These are phyloP conservation scores for Botrylloides violaceus DNA, from an alignment of 23 tunicate species.

Conservation along the genomic window DNA sequence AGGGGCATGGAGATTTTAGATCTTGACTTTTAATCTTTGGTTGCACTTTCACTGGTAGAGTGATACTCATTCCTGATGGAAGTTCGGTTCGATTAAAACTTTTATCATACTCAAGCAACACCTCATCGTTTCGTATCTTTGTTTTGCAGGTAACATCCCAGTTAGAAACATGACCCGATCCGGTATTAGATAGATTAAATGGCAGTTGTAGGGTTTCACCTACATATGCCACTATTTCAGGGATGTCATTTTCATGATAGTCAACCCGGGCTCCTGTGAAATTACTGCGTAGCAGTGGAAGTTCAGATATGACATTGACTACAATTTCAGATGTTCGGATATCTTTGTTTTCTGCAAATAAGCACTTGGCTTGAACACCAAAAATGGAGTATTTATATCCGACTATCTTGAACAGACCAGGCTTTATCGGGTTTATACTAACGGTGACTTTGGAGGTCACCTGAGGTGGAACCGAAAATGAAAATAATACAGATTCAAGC, in stretches of 20 bases:
- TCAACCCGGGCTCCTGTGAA: neutral
- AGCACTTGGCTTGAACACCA: slow-evolving; percentile 44
- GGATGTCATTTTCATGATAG: neutral
- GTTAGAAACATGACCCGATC: neutral
- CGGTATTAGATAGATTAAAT: slow-evolving; percentile 1
- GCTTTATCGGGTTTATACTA: slow-evolving; percentile 25
- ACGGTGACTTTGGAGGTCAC: slow-evolving; percentile 19
- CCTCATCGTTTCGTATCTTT: neutral
- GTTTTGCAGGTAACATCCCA: slow-evolving; percentile 6
- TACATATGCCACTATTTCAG: neutral
- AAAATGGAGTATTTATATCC: slow-evolving; percentile 49
- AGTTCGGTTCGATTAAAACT: neutral
- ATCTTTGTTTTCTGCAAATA: slow-evolving; percentile 36
- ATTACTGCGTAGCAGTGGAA: slow-evolving; percentile 36
- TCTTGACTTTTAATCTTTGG: neutral
- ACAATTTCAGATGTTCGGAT: slow-evolving; percentile 37
- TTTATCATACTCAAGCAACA: neutral
- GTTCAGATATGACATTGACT: slow-evolving; percentile 40
- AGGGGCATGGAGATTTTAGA: neutral
- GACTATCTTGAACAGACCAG: slow-evolving; percentile 25
- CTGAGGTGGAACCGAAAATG: slow-evolving; percentile 34
- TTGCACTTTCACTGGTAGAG: neutral
- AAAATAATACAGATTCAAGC: slow-evolving; percentile 20
- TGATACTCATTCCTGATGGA: neutral
- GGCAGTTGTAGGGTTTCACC: slow-evolving; percentile 10